Evolutionary conservation across 2,888 invertebrate genomes (phyloP), one percentile per base, ranked within the genome.

Genomic region (Branchellion lobata): DNA sequence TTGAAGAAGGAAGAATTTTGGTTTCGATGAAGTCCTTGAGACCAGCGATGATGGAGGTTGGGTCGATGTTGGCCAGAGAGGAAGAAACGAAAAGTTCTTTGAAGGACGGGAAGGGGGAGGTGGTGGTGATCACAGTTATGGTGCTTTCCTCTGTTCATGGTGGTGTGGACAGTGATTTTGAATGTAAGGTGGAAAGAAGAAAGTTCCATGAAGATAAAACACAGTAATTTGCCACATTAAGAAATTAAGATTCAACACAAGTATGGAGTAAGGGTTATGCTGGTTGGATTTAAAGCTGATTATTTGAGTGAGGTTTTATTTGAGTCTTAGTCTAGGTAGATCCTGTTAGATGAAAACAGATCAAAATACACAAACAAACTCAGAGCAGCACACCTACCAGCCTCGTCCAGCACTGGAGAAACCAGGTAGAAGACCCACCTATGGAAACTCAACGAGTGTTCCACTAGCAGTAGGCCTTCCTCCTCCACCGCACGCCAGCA

Each of bases 351-450:
- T n/a, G n/a, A n/a, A n/a, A n/a, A n/a, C n/a, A n/a, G n/a, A n/a
- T n/a, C n/a, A n/a, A n/a, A n/a, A n/a, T n/a, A n/a, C n/a, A n/a
- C n/a, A n/a, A n/a, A n/a, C n/a, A n/a, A n/a, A n/a, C n/a, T n/a
- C n/a, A n/a, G n/a, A n/a, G n/a, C n/a, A n/a, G n/a, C n/a, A n/a
- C n/a, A 40, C 14, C 21, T 21, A 77, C 77, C 77, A 57, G n/a
- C 24, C 8, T 57, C 27, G 11, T 31, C 61, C 1, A 5, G 27
- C 31, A 33, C 14, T 5, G 34, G 14, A 36, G 47, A 34, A 1
- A 77, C 61, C 36, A 77, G 29, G 34, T 77, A 77, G 77, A 77
- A 77, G 61, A 77, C 27, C 61, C 57, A 77, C n/a, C 11, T 65
- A 1, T 5, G 18, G 65, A 77, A 77, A 27, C 65, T n/a, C 3